These are phyloP conservation scores for Boloria selene DNA, from an alignment of 2,888 invertebrate genomes.

Conservation along the genomic window DNA sequence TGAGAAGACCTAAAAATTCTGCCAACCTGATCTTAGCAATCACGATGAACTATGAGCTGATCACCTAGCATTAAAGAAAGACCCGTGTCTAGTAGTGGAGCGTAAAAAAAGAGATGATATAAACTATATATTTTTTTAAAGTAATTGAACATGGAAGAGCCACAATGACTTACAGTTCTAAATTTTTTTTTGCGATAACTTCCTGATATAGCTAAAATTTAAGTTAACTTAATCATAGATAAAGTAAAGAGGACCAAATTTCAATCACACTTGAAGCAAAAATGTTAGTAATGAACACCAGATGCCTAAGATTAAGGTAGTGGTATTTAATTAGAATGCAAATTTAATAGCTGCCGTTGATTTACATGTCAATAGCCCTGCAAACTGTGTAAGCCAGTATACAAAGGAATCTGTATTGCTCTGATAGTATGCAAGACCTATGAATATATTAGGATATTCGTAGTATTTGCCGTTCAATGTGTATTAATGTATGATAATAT, in stretches of 20 bases:
- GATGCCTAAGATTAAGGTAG: slow-evolving; percentile 25
- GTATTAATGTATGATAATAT: background rate
- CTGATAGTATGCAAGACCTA: slow-evolving; percentile 5
- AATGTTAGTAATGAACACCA: slow-evolving; percentile 55
- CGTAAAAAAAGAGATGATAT: too few relatives aligned
- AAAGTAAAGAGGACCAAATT: background rate
- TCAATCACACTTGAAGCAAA: slow-evolving; percentile 35
- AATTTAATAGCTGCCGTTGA: slow-evolving; percentile 78
- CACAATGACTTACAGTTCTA: too few relatives aligned
- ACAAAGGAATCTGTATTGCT: slow-evolving; percentile 59
- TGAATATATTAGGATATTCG: slow-evolving; percentile 10
- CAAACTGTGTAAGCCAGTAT: slow-evolving; percentile 72
- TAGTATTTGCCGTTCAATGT: background rate
- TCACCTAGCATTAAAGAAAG: too few relatives aligned
- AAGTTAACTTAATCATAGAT: too few relatives aligned
- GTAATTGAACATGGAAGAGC: too few relatives aligned
- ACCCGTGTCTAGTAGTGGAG: too few relatives aligned
- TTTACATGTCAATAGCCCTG: slow-evolving; percentile 79
- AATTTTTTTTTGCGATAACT: too few relatives aligned
- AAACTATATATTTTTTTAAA: too few relatives aligned
- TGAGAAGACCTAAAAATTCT: too few relatives aligned
- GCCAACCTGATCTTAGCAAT: too few relatives aligned
- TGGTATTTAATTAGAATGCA: slow-evolving; percentile 79
- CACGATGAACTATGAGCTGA: too few relatives aligned
- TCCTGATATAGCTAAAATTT: too few relatives aligned